These are phyloP conservation scores for Drosophila paramelanica DNA, from an alignment of 2,888 invertebrate genomes.

Conservation along the genomic window DNA sequence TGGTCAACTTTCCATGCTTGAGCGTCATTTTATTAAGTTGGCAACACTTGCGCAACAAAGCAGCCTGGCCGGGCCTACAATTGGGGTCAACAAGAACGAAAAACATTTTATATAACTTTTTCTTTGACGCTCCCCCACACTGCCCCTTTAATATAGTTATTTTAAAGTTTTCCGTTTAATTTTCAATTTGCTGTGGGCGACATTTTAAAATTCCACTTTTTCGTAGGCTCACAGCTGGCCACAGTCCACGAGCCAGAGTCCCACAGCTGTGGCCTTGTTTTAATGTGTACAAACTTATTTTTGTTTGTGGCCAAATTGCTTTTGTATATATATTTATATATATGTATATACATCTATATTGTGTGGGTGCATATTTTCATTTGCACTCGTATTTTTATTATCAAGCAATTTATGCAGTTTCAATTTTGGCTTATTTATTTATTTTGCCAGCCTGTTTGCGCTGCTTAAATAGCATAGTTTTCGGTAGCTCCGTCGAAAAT, in stretches of 20 bases:
- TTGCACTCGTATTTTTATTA: slow-evolving; percentile 38
- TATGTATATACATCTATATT: not conserved
- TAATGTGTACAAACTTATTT: slow-evolving; percentile 59
- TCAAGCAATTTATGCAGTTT: slow-evolving; percentile 57
- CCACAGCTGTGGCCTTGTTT: slow-evolving; percentile 64
- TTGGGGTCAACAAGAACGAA: slow-evolving; percentile 66
- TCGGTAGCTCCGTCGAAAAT: slow-evolving; percentile 8
- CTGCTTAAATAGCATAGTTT: slow-evolving; percentile 37
- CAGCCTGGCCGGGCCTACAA: slow-evolving; percentile 61
- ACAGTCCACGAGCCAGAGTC: not conserved
- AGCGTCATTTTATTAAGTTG: slow-evolving; percentile 78
- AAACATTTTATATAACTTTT: slow-evolving; percentile 41
- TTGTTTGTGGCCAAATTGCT: slow-evolving; percentile 42
- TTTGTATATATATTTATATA: slow-evolving; percentile 6
- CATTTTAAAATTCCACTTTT: slow-evolving; percentile 69
- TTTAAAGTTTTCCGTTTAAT: slow-evolving; percentile 81
- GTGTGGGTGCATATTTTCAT: slow-evolving; percentile 31
- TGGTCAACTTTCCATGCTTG: slow-evolving; percentile 78
- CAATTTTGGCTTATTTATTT: slow-evolving; percentile 48
- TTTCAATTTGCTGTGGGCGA: slow-evolving; percentile 76
- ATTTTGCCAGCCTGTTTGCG: slow-evolving; percentile 35
- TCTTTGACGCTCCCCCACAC: not conserved
- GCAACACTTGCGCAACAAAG: slow-evolving; percentile 72
- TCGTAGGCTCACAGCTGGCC: slow-evolving; percentile 45
- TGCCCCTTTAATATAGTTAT: slow-evolving; percentile 67